These are phyloP conservation scores for Edolisoma coerulescens DNA, from an alignment of 2,113 vertebrate genomes.

Conservation along the genomic window DNA sequence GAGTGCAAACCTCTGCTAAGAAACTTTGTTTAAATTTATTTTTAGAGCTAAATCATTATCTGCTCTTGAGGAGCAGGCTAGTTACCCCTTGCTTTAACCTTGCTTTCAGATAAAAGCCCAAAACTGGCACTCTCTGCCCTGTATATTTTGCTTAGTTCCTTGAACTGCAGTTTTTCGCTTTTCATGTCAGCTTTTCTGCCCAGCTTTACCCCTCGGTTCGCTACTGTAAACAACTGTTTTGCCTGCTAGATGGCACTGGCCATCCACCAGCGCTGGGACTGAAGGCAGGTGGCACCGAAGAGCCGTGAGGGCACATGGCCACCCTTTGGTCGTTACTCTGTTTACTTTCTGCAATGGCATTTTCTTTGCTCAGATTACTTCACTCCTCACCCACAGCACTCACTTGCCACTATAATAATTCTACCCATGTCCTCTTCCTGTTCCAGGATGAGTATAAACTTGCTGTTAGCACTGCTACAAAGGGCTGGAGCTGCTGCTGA, in stretches of 20 bases:
- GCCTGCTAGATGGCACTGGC: conserved; percentile 68
- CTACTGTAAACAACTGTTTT: conserved; percentile 39
- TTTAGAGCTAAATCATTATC: not conserved
- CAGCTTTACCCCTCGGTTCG: not conserved
- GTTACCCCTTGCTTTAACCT: not conserved
- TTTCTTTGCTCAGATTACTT: conserved; percentile 47
- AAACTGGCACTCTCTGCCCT: not conserved
- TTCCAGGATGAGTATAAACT: not conserved
- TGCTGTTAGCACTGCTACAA: not conserved
- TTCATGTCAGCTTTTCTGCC: not conserved
- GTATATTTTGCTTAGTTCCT: not conserved
- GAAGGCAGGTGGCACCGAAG: conserved; percentile 55
- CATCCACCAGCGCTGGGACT: conserved; percentile 14
- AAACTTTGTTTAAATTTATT: not conserved
- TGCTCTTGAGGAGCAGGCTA: not conserved
- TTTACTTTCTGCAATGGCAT: conserved; percentile 47
- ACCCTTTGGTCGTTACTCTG: conserved; percentile 10
- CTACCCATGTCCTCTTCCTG: not conserved
- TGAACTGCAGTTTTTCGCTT: not conserved
- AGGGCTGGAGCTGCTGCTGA: not conserved
- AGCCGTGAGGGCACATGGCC: conserved; percentile 19
- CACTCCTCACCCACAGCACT: not conserved
- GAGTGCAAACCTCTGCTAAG: not conserved
- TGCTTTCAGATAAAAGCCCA: not conserved
- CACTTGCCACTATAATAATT: not conserved